These are phyloP conservation scores for Zosterops japonicus DNA, from an alignment of 2,113 vertebrate species.

Conservation along the genomic window DNA sequence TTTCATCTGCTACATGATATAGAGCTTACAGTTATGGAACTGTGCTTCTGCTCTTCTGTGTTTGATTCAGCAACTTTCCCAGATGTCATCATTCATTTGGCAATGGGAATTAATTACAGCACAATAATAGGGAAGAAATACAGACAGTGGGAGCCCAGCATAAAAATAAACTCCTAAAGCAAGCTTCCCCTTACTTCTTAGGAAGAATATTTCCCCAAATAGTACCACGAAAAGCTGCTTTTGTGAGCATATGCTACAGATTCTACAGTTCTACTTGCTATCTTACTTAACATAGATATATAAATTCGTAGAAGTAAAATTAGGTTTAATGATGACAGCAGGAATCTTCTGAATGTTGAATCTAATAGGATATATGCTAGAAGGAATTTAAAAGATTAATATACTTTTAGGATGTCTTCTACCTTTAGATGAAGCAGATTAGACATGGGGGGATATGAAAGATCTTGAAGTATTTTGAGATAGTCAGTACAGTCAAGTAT, in stretches of 20 bases:
- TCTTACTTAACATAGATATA: neutral
- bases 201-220: neutral
- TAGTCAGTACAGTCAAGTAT: neutral
- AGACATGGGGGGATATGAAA: neutral
- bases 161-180: neutral
- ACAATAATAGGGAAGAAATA: neutral
- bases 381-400: neutral
- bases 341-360: neutral
- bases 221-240: neutral
- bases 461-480: neutral
- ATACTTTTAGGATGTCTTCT: neutral
- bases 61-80: neutral
- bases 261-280: neutral
- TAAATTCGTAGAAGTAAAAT: neutral
- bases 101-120: neutral
- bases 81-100: neutral
- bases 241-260: neutral
- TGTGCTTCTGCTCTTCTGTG: neutral
- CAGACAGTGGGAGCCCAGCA: neutral
- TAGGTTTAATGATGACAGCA: neutral
- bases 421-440: neutral
- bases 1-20: neutral
- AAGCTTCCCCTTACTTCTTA: neutral
- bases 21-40: neutral
- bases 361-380: neutral